Percentiles rank a stretch among this genome's conserved stretches.
Conservation (phyloP, 2,113 vertebrate genomes). For the Chloroceryle aenea region DNA sequence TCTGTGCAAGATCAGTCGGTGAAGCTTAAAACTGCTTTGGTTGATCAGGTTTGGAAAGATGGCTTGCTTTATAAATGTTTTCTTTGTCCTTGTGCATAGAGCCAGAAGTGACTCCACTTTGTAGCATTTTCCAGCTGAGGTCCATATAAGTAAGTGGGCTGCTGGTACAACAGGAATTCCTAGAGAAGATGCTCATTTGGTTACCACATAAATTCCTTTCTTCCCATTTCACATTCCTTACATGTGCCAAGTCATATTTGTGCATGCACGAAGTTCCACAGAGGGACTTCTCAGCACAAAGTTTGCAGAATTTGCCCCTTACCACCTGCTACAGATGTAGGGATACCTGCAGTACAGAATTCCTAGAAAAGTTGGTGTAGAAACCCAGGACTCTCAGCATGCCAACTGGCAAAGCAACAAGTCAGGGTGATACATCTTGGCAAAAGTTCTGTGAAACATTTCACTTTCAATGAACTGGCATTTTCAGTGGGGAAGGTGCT, state of each 20-base stretch:
- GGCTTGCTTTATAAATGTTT: neutral
- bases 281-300: neutral
- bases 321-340: neutral
- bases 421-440: neutral
- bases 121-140: neutral
- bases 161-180: neutral
- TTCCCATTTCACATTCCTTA: fast-evolving
- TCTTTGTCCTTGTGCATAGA: neutral
- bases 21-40: neutral
- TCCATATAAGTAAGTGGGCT: neutral
- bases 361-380: neutral
- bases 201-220: neutral
- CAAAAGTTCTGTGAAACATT: neutral
- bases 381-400: neutral
- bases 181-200: neutral
- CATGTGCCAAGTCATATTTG: neutral
- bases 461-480: neutral
- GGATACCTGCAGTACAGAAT: neutral
- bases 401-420: neutral
- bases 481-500: neutral
- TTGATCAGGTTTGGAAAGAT: neutral
- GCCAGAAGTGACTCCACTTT: neutral
- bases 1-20: neutral
- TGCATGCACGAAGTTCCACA: fast-evolving
- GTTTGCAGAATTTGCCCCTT: neutral